Base-by-base conservation (phyloP, 2,113 vertebrate genomes). In the Recurvirostra avosetta region DNA sequence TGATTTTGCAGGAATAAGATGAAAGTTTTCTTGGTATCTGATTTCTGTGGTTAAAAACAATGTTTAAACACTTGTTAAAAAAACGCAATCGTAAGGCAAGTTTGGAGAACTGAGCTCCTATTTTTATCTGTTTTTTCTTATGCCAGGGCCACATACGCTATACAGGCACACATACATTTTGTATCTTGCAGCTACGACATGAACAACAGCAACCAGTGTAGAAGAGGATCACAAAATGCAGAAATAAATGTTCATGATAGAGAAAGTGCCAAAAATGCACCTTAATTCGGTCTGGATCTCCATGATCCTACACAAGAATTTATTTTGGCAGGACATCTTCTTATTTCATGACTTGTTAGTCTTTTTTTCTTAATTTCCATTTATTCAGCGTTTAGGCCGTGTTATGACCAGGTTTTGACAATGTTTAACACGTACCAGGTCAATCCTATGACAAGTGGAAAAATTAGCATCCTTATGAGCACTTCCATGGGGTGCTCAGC, bases 31-130 rank as follows among this genome's bases (percentile, higher is more conserved):
- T 96, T 87, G 61, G 47, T 97, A 97, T 97, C 97, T 96, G 96
- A 97, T 97, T 90, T 96, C 58, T 95, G 97, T 95, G 97, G 96
- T 97, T 97, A 97, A 97, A 97, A 97, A 97, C 96, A 96, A 83
- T 71, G 50, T 95, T 67, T 83, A 90, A 97, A 83, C 13, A 0
- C 45, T 71, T 50, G 63, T 93, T 84, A 17, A 15, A 90, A 89
- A 68, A 71, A 58, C 34, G 68, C 52, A 89, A 72, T 79, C 50
- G 29, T 53, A 74, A 79, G 43, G n/a, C 58, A 80, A 62, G 50
- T 75, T 76, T 95, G 95, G 91, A 94, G 87, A 94, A 88, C 30
- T 21, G 40, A 92, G 19, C 38, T 68, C 87, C 67, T 97, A 53
- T 93, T 95, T 97, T 94, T 93, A 63, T 73, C 45, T 92, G 75